Percentiles rank a stretch among this genome's conserved stretches.
These are phyloP conservation scores for Polydrusus cervinus DNA, from an alignment of 2,888 invertebrate species.

Conservation along the genomic window DNA sequence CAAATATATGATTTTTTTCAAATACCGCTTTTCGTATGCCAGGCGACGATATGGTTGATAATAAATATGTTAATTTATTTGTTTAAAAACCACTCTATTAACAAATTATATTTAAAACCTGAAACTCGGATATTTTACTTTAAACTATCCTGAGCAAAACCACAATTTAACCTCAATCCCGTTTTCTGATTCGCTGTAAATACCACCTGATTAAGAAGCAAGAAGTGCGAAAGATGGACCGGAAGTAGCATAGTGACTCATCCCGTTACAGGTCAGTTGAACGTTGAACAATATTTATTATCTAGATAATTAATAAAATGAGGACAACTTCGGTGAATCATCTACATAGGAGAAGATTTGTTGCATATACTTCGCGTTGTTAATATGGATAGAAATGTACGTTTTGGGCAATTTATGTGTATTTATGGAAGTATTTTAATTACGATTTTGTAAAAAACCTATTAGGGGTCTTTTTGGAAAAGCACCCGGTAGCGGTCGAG, in stretches of 20 bases:
- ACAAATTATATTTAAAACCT: not conserved
- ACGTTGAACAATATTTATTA: constrained; percentile 23
- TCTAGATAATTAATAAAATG: constrained; percentile 25
- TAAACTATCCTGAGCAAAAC: not conserved
- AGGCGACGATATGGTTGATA: no score
- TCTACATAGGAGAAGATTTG: constrained; percentile 10
- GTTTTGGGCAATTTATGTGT: not conserved
- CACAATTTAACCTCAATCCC: not conserved
- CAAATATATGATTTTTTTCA: no score
- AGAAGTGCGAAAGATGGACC: constrained; percentile 6
- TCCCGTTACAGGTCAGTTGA: constrained; percentile 24
- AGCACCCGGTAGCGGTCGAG: no score
- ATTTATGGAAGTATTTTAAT: not conserved
- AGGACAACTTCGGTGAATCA: constrained; percentile 23
- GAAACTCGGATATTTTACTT: not conserved
- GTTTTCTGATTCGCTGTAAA: not conserved
- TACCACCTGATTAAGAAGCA: constrained; percentile 1
- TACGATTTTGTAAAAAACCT: no score
- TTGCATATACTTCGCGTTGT: constrained; percentile 10
- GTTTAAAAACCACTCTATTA: no score
- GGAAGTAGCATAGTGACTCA: constrained; percentile 16
- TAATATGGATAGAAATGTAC: not conserved
- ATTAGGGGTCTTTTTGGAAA: no score
- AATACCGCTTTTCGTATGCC: no score
- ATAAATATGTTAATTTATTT: no score